phyloP scores from a whole-genome alignment of 2,888 invertebrate genomes.

The Ashinkailepas kermadecensis region DNA sequence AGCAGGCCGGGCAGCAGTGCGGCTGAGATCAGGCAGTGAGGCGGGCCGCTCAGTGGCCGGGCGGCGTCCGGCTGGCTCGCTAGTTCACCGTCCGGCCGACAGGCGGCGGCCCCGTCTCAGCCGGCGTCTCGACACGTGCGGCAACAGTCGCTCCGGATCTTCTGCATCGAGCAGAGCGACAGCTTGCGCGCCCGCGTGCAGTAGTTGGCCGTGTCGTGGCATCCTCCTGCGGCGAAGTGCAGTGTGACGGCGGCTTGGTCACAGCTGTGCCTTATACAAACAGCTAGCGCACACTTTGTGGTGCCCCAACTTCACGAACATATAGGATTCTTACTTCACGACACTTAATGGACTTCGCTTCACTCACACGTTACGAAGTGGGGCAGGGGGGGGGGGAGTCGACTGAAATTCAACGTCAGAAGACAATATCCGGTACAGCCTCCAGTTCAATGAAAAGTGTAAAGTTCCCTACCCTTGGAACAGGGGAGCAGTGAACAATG shows the following conservation, averaged over 20 bases:
- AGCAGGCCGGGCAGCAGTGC: not conserved
- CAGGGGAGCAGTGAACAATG: too few species aligned
- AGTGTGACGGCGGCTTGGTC: too few species aligned
- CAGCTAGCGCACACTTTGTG: too few species aligned
- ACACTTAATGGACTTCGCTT: too few species aligned
- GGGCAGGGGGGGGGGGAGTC: too few species aligned
- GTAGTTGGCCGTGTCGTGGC: slow-evolving; percentile 72
- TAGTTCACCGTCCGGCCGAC: not conserved
- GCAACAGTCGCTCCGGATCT: slow-evolving; percentile 81
- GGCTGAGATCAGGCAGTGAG: not conserved
- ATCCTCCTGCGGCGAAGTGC: slow-evolving; percentile 46
- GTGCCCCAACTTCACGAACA: slow-evolving; percentile 42
- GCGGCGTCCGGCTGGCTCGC: not conserved
- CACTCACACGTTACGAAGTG: too few species aligned
- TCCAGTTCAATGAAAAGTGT: slow-evolving; percentile 24
- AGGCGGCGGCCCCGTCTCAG: slow-evolving; percentile 17
- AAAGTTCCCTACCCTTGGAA: too few species aligned
- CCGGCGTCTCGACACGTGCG: slow-evolving; percentile 55
- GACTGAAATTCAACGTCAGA: too few species aligned
- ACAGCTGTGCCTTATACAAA: too few species aligned
- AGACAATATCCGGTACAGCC: not conserved
- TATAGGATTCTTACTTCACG: too few species aligned
- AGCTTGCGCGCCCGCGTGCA: slow-evolving; percentile 79
- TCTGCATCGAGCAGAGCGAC: slow-evolving; percentile 76
- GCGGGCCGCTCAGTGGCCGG: not conserved